Evolutionary conservation across 2,113 vertebrate species (phyloP).

Genomic region (Callipepla squamata): DNA sequence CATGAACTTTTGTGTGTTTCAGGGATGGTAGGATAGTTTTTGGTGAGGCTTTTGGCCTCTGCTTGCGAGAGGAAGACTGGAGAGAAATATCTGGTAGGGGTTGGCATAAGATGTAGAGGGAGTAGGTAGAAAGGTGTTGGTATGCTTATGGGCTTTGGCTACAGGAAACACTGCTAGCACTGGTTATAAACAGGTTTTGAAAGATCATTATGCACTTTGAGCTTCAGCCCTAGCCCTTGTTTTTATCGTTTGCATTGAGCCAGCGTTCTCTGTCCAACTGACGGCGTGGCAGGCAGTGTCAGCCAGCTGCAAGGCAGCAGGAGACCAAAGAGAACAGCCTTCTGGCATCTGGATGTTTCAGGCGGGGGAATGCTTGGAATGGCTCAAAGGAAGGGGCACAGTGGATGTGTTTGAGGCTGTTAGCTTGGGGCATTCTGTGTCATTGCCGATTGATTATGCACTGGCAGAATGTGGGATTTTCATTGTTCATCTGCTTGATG

Average conservation of each 20-base stretch:
- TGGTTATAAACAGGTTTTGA: neutral
- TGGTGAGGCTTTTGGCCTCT: neutral
- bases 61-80: neutral
- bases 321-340: neutral
- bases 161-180: neutral
- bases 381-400: neutral
- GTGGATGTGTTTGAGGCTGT: neutral
- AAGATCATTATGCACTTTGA: fast-evolving
- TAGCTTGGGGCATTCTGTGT: neutral
- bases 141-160: neutral
- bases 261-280: neutral
- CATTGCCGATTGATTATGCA: neutral
- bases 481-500: neutral
- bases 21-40: neutral
- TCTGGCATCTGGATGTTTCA: neutral
- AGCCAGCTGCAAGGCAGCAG: neutral
- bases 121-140: neutral
- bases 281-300: neutral
- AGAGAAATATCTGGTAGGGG: neutral
- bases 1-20: neutral
- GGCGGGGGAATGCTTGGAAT: neutral
- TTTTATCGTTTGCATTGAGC: neutral
- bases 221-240: neutral
- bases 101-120: neutral
- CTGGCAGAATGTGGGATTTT: neutral